These are phyloP conservation scores for Polypterus bichir DNA, from an alignment of 2,113 vertebrate genomes.

Conservation along the genomic window DNA sequence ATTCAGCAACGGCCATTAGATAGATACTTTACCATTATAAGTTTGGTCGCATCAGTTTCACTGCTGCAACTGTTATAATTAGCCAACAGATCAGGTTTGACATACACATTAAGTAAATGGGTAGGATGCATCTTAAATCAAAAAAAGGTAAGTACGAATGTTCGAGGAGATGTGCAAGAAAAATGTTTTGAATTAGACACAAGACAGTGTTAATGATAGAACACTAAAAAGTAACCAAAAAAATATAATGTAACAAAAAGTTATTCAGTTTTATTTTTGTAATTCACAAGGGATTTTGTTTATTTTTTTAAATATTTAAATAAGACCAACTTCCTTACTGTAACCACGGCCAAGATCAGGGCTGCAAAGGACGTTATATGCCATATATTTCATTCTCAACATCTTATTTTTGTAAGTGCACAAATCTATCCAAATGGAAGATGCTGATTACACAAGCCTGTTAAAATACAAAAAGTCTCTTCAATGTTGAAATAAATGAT, in stretches of 20 bases:
- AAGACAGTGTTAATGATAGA: too few species aligned
- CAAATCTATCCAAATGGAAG: constrained; percentile 69
- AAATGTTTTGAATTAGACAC: too few species aligned
- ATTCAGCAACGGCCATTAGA: too few species aligned
- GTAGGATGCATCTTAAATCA: too few species aligned
- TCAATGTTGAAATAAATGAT: constrained; percentile 31
- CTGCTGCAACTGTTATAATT: too few species aligned
- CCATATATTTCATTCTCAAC: constrained; percentile 26
- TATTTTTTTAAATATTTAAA: constrained; percentile 51
- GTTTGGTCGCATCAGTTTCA: too few species aligned
- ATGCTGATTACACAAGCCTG: constrained; percentile 69
- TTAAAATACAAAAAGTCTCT: constrained; percentile 63
- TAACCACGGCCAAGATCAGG: constrained; percentile 38
- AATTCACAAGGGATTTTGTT: constrained; percentile 47
- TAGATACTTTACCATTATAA: too few species aligned
- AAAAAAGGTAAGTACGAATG: too few species aligned
- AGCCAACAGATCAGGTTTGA: too few species aligned
- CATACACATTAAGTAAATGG: too few species aligned
- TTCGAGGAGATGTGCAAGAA: too few species aligned
- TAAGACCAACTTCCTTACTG: constrained; percentile 52
- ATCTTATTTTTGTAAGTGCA: constrained; percentile 45
- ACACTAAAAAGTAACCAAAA: too few species aligned
- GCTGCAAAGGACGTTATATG: constrained; percentile 25
- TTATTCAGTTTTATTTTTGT: constrained; percentile 67
- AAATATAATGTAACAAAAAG: constrained; percentile 36